These are phyloP conservation scores for Chionis minor DNA, from an alignment of 2,113 vertebrate genomes.

Conservation along the genomic window DNA sequence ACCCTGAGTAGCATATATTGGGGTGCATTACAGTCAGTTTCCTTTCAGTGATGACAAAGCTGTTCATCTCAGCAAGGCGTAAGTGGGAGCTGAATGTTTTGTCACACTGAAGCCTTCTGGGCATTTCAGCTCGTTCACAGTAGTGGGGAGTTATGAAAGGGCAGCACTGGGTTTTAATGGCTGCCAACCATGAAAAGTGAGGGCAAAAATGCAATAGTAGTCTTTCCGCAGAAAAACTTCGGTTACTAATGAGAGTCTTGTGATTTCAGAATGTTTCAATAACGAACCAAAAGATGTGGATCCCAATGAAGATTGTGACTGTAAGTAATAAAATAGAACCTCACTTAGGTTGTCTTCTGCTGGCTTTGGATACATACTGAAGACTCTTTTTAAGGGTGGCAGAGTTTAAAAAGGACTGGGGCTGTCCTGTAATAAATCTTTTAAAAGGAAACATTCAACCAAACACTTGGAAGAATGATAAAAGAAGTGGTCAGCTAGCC, in stretches of 20 bases:
- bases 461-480: background rate
- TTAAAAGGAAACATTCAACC: background rate
- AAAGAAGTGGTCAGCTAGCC: background rate
- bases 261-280: slow-evolving; percentile 85
- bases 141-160: background rate
- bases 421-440: background rate
- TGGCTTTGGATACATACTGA: background rate
- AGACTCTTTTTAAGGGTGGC: background rate
- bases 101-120: background rate
- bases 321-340: slow-evolving; percentile 72
- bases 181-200: background rate
- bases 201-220: background rate
- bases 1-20: background rate
- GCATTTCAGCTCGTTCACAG: background rate
- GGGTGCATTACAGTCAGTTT: background rate
- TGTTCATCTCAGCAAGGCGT: background rate
- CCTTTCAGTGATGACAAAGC: background rate
- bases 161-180: background rate
- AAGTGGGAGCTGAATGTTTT: background rate
- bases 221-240: background rate
- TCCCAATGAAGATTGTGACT: slow-evolving; percentile 80
- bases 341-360: background rate
- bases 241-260: background rate
- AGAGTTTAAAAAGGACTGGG: background rate
- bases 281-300: slow-evolving; percentile 86